Evolutionary conservation across 2,113 vertebrate species (phyloP).

Genomic region (Clarias batrachus): DNA sequence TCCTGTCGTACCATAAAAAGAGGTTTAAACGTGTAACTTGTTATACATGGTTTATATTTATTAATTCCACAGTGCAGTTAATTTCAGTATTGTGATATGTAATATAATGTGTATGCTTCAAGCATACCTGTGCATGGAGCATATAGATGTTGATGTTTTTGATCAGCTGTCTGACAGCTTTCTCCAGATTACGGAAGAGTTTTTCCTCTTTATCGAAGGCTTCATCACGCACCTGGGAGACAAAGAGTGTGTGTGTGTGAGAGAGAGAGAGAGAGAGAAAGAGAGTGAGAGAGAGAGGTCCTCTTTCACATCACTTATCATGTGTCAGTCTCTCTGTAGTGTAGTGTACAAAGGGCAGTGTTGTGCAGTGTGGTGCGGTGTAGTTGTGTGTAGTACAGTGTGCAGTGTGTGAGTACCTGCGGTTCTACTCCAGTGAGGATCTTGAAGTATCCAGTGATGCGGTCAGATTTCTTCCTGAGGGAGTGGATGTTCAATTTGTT

Average conservation of each 20-base stretch:
- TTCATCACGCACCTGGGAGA: constrained; percentile 86
- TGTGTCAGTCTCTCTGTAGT: background rate
- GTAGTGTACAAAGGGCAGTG: background rate
- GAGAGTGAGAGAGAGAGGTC: background rate
- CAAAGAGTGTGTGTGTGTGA: constrained; percentile 39
- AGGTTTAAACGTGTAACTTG: background rate
- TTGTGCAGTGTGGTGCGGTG: background rate
- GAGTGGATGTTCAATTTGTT: constrained; percentile 93
- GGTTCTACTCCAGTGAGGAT: constrained; percentile 88
- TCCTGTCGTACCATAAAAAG: constrained; percentile 70
- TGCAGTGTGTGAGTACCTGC: constrained; percentile 75
- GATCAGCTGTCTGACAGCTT: constrained; percentile 81
- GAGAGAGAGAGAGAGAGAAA: background rate
- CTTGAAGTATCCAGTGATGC: constrained; percentile 91
- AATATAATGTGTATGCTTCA: no score
- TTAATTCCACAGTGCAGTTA: background rate
- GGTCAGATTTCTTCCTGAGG: constrained; percentile 94
- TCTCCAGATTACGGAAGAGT: constrained; percentile 87
- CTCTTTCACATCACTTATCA: no score
- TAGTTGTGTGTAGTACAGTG: background rate
- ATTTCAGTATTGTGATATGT: background rate
- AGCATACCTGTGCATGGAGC: constrained; percentile 79
- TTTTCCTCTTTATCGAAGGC: constrained; percentile 91
- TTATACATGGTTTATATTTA: background rate
- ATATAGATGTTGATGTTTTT: constrained; percentile 83